phyloP scores from a whole-genome alignment of 2,113 vertebrate species.

The Pyxicephalus adspersus region DNA sequence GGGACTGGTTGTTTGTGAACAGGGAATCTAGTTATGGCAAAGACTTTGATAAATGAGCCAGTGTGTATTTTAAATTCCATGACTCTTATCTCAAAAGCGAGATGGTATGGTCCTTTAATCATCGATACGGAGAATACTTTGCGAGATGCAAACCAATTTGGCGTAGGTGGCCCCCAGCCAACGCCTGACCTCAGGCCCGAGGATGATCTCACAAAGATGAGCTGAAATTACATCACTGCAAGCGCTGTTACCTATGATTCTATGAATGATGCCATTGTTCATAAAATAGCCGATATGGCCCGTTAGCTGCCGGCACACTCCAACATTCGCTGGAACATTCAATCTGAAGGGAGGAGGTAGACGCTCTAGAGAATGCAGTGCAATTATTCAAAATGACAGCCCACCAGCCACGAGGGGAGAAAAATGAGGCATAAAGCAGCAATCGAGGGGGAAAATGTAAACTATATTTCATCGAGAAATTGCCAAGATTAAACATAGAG shows the following conservation, averaged over 20 bases:
- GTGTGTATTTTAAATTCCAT: too few species aligned
- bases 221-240: not conserved
- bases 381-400: constrained; percentile 34
- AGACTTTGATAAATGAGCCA: too few species aligned
- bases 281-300: not conserved
- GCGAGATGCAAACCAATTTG: too few species aligned
- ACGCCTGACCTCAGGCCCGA: not conserved
- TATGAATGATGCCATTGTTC: constrained; percentile 34
- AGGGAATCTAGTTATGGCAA: too few species aligned
- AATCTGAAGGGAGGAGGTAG: not conserved
- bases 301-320: constrained; percentile 27
- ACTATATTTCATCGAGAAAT: not conserved
- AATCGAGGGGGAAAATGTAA: not conserved
- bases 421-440: not conserved
- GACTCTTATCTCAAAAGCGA: too few species aligned
- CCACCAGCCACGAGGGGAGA: not conserved
- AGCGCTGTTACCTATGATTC: constrained; percentile 17
- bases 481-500: not conserved
- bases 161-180: too few species aligned
- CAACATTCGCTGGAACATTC: constrained; percentile 28
- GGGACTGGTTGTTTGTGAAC: too few species aligned
- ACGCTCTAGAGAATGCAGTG: not conserved
- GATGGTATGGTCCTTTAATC: too few species aligned
- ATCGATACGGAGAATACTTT: too few species aligned
- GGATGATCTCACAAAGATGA: constrained; percentile 35